Evolutionary conservation across 2,888 invertebrate species (phyloP), one percentile per base, ranked within the genome.

Genomic region (Tortricodes alternella): DNA sequence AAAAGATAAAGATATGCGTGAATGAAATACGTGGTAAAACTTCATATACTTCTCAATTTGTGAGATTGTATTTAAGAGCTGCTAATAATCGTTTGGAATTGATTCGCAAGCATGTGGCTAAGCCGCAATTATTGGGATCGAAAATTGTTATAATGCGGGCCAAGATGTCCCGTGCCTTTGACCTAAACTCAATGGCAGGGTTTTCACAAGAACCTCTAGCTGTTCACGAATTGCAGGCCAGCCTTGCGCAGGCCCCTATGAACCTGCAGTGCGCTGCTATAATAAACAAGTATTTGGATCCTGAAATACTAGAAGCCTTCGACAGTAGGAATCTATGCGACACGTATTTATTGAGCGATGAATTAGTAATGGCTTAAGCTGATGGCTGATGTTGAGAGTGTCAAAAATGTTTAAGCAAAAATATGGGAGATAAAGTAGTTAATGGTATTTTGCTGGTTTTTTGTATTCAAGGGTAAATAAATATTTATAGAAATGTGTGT

Each of bases 311-410:
- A 2, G 46, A 58, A 15, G 27, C 29, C 1, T 63, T 55, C 39
- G 62, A 78, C 3, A 66, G 65, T 2, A 73, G 59, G 37, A 80
- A 80, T 38, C 62, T 75, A 1, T 83, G 83, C 43, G 75, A 79
- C n/a, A 69, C 77, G 0, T 83, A 63, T 21, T 15, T 65, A n/a
- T 34, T 51, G 7, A 58, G 50, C 3, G 34, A 34, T 32, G 32
- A 34, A 13, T 19, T 46, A 0, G 34, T n/a, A 0, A 15, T 5
- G 3, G 6, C n/a, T 11, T 7, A n/a, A 18, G n/a, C n/a, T n/a
- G n/a, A n/a, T n/a, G 0, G 2, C 16, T 9, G 8, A 13, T 4
- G 16, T 9, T n/a, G n/a, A n/a, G n/a, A n/a, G n/a, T n/a, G n/a
- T n/a, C n/a, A n/a, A n/a, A n/a, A n/a, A n/a, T n/a, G n/a, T n/a